These are phyloP conservation scores for human (Homo sapiens) DNA, from an alignment of 2,113 vertebrate species.

Conservation along the genomic window GRCh38 chr2:86807001-86807500, in stretches of 20 bases:
- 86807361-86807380: background rate
- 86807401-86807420: background rate
- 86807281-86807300: too few species aligned
- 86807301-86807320: too few species aligned
- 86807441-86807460: background rate
- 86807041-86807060: background rate
- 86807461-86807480: rapidly evolving
- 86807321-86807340: too few species aligned
- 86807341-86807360: too few species aligned
- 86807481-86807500: too few species aligned
- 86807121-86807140: background rate
- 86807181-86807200: too few species aligned
- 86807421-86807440: rapidly evolving
- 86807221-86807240: too few species aligned
- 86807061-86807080: background rate
- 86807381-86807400: background rate
- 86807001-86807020: background rate
- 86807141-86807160: background rate
- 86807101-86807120: background rate
- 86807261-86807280: too few species aligned
- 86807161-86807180: too few species aligned
- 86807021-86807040: background rate
- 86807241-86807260: too few species aligned
- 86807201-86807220: too few species aligned
- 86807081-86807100: background rate